Base-by-base conservation (phyloP, 2,888 invertebrate species). In the Drosophila melanosoma region DNA sequence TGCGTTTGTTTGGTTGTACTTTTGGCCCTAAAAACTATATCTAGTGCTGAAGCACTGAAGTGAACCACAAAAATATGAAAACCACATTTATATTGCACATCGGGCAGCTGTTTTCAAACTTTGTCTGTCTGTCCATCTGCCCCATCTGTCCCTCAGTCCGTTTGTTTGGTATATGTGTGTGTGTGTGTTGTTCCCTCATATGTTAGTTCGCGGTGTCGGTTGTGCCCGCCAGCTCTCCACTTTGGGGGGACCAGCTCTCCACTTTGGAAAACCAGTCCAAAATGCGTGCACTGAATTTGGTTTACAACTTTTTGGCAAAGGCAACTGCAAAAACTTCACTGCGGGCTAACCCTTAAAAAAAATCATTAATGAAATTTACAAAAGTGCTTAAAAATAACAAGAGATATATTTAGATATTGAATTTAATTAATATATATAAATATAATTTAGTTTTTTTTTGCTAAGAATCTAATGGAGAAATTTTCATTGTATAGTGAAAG, bases 61-160 rank as follows among this genome's bases (percentile, higher is more conserved):
- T 81, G 88, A 89, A 90, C 91, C 90, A 85, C 91, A 90, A 89
- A 90, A 90, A 91, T 91, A 90, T 90, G 83, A 82, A 90, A 90
- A 89, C 90, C 90, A 76, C 91, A 91, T 88, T 90, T 82, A 90
- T 87, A 90, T 88, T 82, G 79, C 80, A 81, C 84, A 81, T 79
- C 78, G 77, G 74, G 83, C 89, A 89, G 89, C 74, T 89, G 88
- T 85, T 89, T 85, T 75, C 76, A 82, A 87, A 89, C 86, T 85
- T 81, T 87, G 82, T 76, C 75, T 74, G 32, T 76, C 72, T 65
- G 66, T 58, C 53, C 7, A 42, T 57, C 54, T 51, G 54, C 40
- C 59, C 59, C 35, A 3, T 11, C 53, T 51, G 29, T 35, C 29
- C 42, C 48, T 51, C 35, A 26, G 61, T 57, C 62, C 54, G 63